Evolutionary conservation across 2,797 vertebrate genomes (phyloP).

Genomic region (Takifugu rubripes): DNA sequence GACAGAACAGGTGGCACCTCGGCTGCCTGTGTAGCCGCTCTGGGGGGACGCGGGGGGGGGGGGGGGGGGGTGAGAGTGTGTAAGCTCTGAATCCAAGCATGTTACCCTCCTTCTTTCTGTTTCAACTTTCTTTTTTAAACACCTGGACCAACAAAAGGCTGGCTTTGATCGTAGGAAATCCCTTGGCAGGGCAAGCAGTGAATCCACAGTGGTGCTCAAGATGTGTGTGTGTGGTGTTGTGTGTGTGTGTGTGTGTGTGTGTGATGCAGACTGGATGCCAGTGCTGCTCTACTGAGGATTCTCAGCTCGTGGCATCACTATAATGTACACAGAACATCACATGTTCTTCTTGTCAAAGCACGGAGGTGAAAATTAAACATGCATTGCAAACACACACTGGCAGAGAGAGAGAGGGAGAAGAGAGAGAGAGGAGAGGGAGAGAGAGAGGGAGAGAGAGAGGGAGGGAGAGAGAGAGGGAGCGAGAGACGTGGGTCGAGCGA

Average conservation of each 20-base stretch:
- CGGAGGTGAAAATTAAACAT: slow-evolving; percentile 40
- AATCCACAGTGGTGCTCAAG: slow-evolving; percentile 49
- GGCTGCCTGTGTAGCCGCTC: slow-evolving; percentile 17
- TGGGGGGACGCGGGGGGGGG: slow-evolving; percentile 23
- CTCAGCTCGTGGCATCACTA: slow-evolving; percentile 27
- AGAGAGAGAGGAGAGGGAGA: slow-evolving; percentile 27
- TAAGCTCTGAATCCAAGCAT: slow-evolving; percentile 46
- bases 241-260: slow-evolving; percentile 21
- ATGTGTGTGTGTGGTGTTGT: slow-evolving; percentile 25
- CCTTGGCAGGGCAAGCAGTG: slow-evolving; percentile 56
- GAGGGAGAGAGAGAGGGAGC: slow-evolving; percentile 49
- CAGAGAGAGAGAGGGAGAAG: neutral
- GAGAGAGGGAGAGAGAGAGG: slow-evolving; percentile 53
- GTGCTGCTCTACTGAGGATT: slow-evolving; percentile 45
- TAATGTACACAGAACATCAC: slow-evolving; percentile 33
- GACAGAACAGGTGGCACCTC: slow-evolving; percentile 34
- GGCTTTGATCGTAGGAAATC: slow-evolving; percentile 72
- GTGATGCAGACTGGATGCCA: slow-evolving; percentile 35
- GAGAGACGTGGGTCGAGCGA: slow-evolving; percentile 45
- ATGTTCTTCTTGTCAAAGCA: slow-evolving; percentile 43
- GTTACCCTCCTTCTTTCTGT: slow-evolving; percentile 56
- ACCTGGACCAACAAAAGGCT: slow-evolving; percentile 72
- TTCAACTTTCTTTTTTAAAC: slow-evolving; percentile 69
- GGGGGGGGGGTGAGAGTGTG: slow-evolving; percentile 30
- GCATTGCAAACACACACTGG: slow-evolving; percentile 26